Evolutionary conservation across 2,797 vertebrate genomes (phyloP), one percentile per base, ranked within the genome.

Genomic region (Trachops cirrhosus): DNA sequence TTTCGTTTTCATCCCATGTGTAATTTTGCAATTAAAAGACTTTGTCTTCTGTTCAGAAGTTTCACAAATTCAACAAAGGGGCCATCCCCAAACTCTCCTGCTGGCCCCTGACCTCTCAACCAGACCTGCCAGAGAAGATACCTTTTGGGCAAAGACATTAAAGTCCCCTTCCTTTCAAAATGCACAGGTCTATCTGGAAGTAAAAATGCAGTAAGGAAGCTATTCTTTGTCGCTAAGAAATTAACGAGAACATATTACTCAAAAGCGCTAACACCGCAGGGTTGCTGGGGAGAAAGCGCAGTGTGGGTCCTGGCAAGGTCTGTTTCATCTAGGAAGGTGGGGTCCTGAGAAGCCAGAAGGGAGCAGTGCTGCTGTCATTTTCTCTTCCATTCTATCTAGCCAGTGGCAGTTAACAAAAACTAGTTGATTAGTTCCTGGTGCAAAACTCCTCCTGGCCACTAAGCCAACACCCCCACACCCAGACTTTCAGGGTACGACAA

Each of bases 101-200:
- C 34, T 6, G 46, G 34, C 21, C 83, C 48, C 32, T 75, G 5
- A 6, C 24, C 37, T 39, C 29, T 71, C 46, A n/a, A 24, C 52
- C 54, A 88, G 34, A 29, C 52, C 24, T 29, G 2, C 50, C 54
- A 57, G 11, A 41, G 5, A 73, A 34, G 54, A 73, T 8, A 37
- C 4, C 9, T 6, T 90, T 77, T 82, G 92, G 46, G 52, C 80
- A 86, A 87, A 74, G 41, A 85, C 12, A 86, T 83, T 73, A 8
- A 94, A 62, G 12, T 62, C 19, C 9, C 32, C 41, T 94, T 86
- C 39, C 64, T 86, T 87, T 94, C 50, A 59, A 94, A 93, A 89
- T 41, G 57, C 26, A 62, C 12, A 9, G 26, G 52, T 32, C 46
- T 96, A 67, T 44, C 26, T 82, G 3, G 67, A 89, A 85, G 54